Evolutionary conservation across 2,113 vertebrate genomes (phyloP), one percentile per base, ranked within the genome.

Genomic region (Climacteris rufus): DNA sequence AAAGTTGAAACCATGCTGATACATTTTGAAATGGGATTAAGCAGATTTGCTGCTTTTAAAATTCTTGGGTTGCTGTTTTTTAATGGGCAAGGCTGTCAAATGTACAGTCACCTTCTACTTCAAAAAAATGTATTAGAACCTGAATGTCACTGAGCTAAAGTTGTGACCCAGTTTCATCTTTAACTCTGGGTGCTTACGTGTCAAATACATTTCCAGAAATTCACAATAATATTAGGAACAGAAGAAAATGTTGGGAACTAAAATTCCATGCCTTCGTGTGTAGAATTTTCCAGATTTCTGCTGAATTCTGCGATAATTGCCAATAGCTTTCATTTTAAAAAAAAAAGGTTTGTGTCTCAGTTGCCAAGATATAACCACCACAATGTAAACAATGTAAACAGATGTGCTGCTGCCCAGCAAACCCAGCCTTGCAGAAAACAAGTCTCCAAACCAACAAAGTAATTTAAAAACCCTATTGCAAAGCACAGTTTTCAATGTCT

Each of bases 331-430:
- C 78, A 82, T 93, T 77, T 71, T n/a, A 84, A 92, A 69, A 95
- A 65, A 89, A 9, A 13, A 77, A 64, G 68, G 68, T 93, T 95
- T 96, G 44, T 94, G 85, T 96, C 95, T 94, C 90, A 86, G 88
- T 91, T 96, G 94, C 77, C 93, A 94, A 81, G 63, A 90, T 88
- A 84, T 60, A 96, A 82, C 92, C 76, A 86, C 94, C 77, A 76
- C 85, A 92, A 69, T 81, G 65, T 96, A 96, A 91, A 76, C 85
- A 92, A 69, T 81, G 65, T 96, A 96, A 91, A 84, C 68, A 93
- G 86, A 93, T 94, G 83, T 95, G 90, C 83, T 96, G 83, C 93
- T 96, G 75, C 82, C 69, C 87, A 93, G 61, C 94, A 95, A 94
- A 94, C 76, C 92, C 82, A 86, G 78, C 81, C 96, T 91, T 87